Percentiles rank a stretch among this genome's conserved stretches.
These are phyloP conservation scores for Tetropium fuscum DNA, from an alignment of 2,888 invertebrate genomes.

Conservation along the genomic window DNA sequence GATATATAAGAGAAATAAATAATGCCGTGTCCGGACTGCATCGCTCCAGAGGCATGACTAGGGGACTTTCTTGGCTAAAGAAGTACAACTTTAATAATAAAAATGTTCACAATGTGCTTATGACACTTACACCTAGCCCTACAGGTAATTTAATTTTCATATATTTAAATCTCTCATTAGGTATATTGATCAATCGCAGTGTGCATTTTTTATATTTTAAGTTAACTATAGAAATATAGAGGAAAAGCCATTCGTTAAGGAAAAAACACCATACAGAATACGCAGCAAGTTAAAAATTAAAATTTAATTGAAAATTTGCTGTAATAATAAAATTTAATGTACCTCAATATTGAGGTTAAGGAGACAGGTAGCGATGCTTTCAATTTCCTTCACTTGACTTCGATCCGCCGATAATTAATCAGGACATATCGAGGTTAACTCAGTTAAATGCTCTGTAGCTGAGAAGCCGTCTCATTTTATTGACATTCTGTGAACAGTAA, in stretches of 20 bases:
- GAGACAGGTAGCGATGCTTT: not conserved
- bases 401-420: slow-evolving; percentile 10
- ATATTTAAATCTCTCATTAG: too few relatives aligned
- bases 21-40: slow-evolving; percentile 72
- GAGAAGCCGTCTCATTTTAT: slow-evolving; percentile 6
- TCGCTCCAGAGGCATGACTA: slow-evolving; percentile 69
- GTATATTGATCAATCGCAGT: too few relatives aligned
- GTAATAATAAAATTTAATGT: too few relatives aligned
- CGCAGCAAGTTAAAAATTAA: too few relatives aligned
- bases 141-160: slow-evolving; percentile 69
- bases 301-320: too few relatives aligned
- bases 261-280: too few relatives aligned
- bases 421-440: slow-evolving; percentile 23
- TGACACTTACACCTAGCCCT: slow-evolving; percentile 80
- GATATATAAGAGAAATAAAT: slow-evolving; percentile 76
- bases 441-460: slow-evolving; percentile 3
- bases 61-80: slow-evolving; percentile 71
- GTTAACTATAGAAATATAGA: too few relatives aligned
- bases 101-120: slow-evolving; percentile 75
- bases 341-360: too few relatives aligned
- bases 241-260: too few relatives aligned
- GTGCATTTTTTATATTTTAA: not conserved
- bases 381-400: slow-evolving; percentile 1
- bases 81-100: slow-evolving; percentile 73
- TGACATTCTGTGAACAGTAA: not conserved